Conservation (phyloP, 2,113 vertebrate species). For the Xenopus borealis region DNA sequence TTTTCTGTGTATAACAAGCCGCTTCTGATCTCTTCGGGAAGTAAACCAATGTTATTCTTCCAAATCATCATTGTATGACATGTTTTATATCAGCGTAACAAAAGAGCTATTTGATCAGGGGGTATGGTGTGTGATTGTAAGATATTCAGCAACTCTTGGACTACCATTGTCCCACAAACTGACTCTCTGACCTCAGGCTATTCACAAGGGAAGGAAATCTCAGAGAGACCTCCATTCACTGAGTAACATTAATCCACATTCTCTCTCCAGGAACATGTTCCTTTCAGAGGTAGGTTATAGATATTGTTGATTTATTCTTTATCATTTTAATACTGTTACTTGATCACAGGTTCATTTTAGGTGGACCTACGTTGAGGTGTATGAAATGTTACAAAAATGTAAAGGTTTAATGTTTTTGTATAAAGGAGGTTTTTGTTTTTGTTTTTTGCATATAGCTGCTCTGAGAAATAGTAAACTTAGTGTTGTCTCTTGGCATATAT, state of each 20-base stretch:
- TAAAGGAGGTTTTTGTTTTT: too few relatives aligned
- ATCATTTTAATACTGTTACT: background rate
- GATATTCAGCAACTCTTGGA: conserved; percentile 98
- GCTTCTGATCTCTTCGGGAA: conserved; percentile 91
- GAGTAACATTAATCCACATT: conserved; percentile 75
- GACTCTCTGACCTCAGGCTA: conserved; percentile 98
- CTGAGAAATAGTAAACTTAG: too few relatives aligned
- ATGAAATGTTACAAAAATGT: too few relatives aligned
- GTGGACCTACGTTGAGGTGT: background rate
- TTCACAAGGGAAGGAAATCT: conserved; percentile 85
- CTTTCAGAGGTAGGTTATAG: conserved; percentile 88
- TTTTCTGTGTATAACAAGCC: conserved; percentile 87
- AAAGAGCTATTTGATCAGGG: conserved; percentile 99
- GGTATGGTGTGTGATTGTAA: conserved; percentile 99
- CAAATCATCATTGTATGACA: conserved; percentile 99
- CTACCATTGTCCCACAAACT: conserved; percentile 96
- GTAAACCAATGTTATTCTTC: conserved; percentile 98
- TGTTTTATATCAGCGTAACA: conserved; percentile 96
- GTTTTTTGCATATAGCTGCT: too few relatives aligned
- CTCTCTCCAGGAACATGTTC: conserved; percentile 91
- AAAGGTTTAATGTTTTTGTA: too few relatives aligned
- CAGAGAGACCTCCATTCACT: conserved; percentile 89
- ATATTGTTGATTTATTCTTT: conserved; percentile 85
- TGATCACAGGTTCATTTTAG: conserved; percentile 56
- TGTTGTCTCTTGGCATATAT: too few relatives aligned